Conservation (phyloP, 2,113 vertebrate species). For the Myotis yumanensis region DNA sequence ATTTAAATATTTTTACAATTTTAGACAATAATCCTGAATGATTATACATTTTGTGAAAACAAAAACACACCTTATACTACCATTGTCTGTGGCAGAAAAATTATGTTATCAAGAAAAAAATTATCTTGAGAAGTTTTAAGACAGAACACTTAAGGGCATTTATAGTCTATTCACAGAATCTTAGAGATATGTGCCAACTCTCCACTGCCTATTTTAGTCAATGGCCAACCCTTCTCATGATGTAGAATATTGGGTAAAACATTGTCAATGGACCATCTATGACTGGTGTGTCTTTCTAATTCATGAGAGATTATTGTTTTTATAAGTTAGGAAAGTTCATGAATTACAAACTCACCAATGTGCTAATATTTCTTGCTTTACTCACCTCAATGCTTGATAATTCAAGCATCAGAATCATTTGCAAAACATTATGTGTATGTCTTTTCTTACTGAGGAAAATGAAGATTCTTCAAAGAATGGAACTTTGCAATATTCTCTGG, state of each 20-base stretch:
- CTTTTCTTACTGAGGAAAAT: background rate
- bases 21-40: constrained; percentile 25
- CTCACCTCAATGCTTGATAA: background rate
- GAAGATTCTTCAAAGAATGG: background rate
- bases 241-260: background rate
- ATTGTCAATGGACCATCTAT: background rate
- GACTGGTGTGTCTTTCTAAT: background rate
- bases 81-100: constrained; percentile 20
- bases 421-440: background rate
- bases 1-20: constrained; percentile 55
- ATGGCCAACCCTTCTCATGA: background rate
- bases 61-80: background rate
- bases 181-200: background rate
- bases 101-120: background rate
- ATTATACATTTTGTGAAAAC: background rate
- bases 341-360: background rate
- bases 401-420: background rate
- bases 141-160: background rate
- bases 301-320: background rate
- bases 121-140: background rate
- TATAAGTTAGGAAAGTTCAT: background rate
- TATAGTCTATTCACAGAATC: background rate
- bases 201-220: background rate
- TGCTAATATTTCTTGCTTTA: background rate
- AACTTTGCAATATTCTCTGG: background rate